Evolutionary conservation across 2,888 invertebrate species (phyloP).

Genomic region (Oxystoma pomonae): DNA sequence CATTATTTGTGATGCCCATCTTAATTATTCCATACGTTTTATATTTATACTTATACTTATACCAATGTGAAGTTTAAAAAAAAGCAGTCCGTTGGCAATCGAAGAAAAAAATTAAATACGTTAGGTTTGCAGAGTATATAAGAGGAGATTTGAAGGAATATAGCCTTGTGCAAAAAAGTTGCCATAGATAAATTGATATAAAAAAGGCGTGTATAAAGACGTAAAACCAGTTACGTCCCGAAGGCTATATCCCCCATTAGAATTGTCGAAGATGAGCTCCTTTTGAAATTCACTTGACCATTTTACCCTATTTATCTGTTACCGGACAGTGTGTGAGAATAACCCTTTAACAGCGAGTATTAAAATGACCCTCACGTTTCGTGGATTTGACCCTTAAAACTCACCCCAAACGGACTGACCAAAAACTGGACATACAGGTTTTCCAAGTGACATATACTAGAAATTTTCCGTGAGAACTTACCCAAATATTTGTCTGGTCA

Average conservation of each 20-base stretch:
- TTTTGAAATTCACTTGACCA: slow-evolving; percentile 41
- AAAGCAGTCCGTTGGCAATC: slow-evolving; percentile 15
- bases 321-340: slow-evolving; percentile 41
- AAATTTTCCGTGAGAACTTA: slow-evolving; percentile 36
- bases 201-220: slow-evolving; percentile 30
- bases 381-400: slow-evolving; percentile 37
- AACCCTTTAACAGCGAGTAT: slow-evolving; percentile 33
- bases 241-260: slow-evolving; percentile 25
- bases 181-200: slow-evolving; percentile 26
- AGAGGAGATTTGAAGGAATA: no score
- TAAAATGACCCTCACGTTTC: slow-evolving; percentile 29
- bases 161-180: slow-evolving; percentile 4
- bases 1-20: no score
- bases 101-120: slow-evolving; percentile 14
- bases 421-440: slow-evolving; percentile 44
- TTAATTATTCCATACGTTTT: no score
- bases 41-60: no score
- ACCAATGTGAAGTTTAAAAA: slow-evolving; percentile 16
- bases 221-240: slow-evolving; percentile 38
- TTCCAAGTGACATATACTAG: slow-evolving; percentile 37
- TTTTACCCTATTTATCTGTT: slow-evolving; percentile 39
- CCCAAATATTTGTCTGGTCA: slow-evolving; percentile 30
- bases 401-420: slow-evolving; percentile 45
- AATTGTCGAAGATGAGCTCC: slow-evolving; percentile 26
- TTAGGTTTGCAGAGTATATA: no score